Evolutionary conservation across 2,888 invertebrate genomes (phyloP).

Genomic region (Auanema freiburgensis): DNA sequence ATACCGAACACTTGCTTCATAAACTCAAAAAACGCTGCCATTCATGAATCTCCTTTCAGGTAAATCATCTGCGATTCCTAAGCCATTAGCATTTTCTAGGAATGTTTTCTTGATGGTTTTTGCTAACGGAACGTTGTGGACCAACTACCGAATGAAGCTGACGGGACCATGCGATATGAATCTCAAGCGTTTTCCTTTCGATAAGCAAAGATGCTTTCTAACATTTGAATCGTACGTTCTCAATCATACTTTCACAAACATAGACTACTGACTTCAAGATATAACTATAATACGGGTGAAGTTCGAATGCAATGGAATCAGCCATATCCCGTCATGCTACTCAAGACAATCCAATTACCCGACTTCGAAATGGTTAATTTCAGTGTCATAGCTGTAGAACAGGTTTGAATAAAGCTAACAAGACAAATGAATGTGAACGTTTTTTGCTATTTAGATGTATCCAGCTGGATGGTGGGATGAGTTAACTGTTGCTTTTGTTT

Average conservation of each 20-base stretch:
- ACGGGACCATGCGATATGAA: slow-evolving; percentile 65
- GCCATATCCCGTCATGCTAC: slow-evolving; percentile 55
- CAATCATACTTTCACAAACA: background rate
- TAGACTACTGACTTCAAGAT: slow-evolving; percentile 32
- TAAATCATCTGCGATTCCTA: too few species aligned
- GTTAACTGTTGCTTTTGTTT: slow-evolving; percentile 62
- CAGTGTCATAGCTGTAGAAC: slow-evolving; percentile 61
- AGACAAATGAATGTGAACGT: background rate
- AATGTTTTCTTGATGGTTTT: slow-evolving; percentile 64
- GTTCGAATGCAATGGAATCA: slow-evolving; percentile 64
- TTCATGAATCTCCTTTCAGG: slow-evolving; percentile 62
- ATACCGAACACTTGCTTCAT: slow-evolving; percentile 63
- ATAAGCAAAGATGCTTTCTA: slow-evolving; percentile 61
- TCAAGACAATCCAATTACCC: slow-evolving; percentile 58
- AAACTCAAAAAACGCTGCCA: slow-evolving; percentile 62
- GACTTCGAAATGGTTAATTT: slow-evolving; percentile 63
- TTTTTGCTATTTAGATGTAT: slow-evolving; percentile 49
- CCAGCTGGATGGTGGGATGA: slow-evolving; percentile 65
- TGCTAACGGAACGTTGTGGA: slow-evolving; percentile 63
- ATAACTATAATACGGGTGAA: slow-evolving; percentile 64
- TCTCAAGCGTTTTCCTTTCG: slow-evolving; percentile 57
- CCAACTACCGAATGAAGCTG: slow-evolving; percentile 62
- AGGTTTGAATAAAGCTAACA: slow-evolving; percentile 33
- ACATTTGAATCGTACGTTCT: slow-evolving; percentile 62
- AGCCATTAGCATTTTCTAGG: too few species aligned